Conservation (phyloP, 2,797 vertebrate species). For the Alcedo atthis region DNA sequence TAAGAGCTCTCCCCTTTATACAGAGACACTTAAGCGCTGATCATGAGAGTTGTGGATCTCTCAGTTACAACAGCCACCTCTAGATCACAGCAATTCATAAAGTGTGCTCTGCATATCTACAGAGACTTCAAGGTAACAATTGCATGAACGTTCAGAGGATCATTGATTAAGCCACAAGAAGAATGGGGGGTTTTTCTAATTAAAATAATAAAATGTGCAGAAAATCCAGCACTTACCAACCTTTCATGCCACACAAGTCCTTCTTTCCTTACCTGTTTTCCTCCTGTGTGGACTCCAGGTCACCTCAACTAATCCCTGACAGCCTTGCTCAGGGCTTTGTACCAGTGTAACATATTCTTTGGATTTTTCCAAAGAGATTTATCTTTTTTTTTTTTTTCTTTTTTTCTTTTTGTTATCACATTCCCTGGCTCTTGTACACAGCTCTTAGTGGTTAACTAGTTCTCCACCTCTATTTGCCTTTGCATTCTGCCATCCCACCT, state of each 20-base stretch:
- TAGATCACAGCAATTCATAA: background rate
- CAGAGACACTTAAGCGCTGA: background rate
- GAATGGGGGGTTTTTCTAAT: rapidly evolving
- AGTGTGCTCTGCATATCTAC: background rate
- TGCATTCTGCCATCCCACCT: background rate
- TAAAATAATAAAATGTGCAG: background rate
- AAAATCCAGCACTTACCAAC: background rate
- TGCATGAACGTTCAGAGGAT: background rate
- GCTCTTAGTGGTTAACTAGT: background rate
- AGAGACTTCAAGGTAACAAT: background rate
- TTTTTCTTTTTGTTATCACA: background rate
- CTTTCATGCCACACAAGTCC: background rate
- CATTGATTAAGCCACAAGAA: background rate
- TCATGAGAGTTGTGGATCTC: background rate
- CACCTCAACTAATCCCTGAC: background rate
- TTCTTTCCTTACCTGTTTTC: background rate
- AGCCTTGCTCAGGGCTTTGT: background rate
- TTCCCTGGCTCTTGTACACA: background rate
- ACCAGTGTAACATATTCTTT: background rate
- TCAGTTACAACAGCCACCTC: background rate
- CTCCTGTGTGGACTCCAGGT: background rate
- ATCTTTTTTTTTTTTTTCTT: background rate
- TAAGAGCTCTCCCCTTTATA: background rate
- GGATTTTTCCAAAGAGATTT: background rate
- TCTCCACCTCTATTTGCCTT: background rate